Evolutionary conservation across 2,888 invertebrate genomes (phyloP).

Genomic region (Criorhina ranunculi): DNA sequence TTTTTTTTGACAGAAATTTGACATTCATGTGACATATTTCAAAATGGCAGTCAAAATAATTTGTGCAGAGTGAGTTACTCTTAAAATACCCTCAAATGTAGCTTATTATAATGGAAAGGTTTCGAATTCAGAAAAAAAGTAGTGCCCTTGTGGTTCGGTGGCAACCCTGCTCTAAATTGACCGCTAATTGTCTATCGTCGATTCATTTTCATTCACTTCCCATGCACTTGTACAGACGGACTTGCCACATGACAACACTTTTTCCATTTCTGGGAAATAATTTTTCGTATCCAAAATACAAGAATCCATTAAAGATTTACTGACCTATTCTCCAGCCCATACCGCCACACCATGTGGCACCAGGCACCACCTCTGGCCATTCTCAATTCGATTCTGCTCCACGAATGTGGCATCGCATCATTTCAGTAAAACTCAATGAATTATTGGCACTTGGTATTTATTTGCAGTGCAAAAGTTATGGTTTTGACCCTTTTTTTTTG

Average conservation of each 20-base stretch:
- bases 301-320: conserved; percentile 62
- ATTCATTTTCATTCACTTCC: conserved; percentile 2
- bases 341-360: conserved; percentile 37
- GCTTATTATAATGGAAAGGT: no score
- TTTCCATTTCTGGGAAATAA: conserved; percentile 15
- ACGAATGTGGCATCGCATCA: conserved; percentile 48
- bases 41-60: no score
- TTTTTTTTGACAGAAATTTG: no score
- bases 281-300: conserved; percentile 20
- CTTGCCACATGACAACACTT: not conserved
- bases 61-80: no score
- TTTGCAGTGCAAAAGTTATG: conserved; percentile 73
- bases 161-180: not conserved
- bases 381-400: conserved; percentile 53
- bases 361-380: conserved; percentile 62
- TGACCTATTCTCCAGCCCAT: conserved; percentile 11
- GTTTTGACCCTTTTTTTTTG: conserved; percentile 69
- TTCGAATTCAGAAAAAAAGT: no score
- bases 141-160: no score
- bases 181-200: not conserved
- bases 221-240: not conserved
- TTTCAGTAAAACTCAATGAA: conserved; percentile 76
- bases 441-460: conserved; percentile 76
- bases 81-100: no score
- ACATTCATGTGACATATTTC: no score